Percentiles rank a stretch among this genome's conserved stretches.
These are phyloP conservation scores for Ciconia boyciana DNA, from an alignment of 2,113 vertebrate genomes.

Conservation along the genomic window DNA sequence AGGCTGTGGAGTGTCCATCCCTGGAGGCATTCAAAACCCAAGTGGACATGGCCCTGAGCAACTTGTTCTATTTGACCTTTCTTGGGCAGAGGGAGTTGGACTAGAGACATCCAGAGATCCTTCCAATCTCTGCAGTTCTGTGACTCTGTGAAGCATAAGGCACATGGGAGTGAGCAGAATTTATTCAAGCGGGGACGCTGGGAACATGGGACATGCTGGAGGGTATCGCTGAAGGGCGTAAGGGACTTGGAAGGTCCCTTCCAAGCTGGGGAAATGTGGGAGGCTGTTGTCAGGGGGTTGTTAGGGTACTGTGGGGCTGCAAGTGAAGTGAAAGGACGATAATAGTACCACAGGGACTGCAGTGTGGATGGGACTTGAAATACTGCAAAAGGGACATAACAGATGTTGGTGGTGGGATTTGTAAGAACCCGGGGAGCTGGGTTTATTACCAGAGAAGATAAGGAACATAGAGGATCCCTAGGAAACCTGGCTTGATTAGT, in stretches of 20 bases:
- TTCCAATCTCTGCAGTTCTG: background rate
- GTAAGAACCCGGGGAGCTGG: background rate
- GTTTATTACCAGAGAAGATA: background rate
- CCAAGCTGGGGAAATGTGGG: background rate
- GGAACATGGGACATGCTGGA: background rate
- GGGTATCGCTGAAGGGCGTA: fast-evolving
- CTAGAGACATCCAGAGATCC: background rate
- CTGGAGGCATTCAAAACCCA: background rate
- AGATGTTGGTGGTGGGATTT: background rate
- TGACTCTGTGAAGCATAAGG: background rate
- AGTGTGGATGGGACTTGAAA: background rate
- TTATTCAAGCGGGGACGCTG: background rate
- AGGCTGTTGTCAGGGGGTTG: background rate
- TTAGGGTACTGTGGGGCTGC: background rate
- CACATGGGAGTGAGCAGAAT: background rate
- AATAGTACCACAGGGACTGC: background rate
- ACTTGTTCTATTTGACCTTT: background rate
- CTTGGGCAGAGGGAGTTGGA: background rate
- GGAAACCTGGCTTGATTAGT: background rate
- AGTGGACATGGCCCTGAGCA: background rate
- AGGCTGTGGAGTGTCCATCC: background rate
- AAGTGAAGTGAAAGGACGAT: background rate
- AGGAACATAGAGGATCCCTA: background rate
- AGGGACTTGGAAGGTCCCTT: background rate
- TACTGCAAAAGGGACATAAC: background rate